phyloP scores from a whole-genome alignment of 2,113 vertebrate species.

The Gopherus flavomarginatus region DNA sequence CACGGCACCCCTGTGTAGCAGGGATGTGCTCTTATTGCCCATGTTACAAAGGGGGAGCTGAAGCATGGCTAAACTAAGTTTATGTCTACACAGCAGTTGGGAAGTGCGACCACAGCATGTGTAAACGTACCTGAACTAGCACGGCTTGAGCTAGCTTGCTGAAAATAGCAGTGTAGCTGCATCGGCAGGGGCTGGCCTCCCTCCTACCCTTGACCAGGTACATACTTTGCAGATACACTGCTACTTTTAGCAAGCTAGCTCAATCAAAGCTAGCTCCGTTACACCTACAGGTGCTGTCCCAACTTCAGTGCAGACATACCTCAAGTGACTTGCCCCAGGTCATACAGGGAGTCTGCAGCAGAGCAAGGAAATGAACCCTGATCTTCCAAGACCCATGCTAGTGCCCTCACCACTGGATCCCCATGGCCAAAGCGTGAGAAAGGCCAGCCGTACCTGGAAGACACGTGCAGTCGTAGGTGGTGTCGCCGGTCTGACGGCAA shows the following conservation, averaged over 20 bases:
- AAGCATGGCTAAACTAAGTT: background rate
- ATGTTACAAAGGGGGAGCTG: background rate
- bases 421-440: no score
- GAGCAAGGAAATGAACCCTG: background rate
- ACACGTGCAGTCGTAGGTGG: slow-evolving; percentile 93
- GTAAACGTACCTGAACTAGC: background rate
- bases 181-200: background rate
- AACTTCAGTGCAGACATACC: no score
- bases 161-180: background rate
- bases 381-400: accelerated
- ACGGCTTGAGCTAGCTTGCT: background rate
- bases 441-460: slow-evolving; percentile 87
- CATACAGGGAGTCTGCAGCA: accelerated
- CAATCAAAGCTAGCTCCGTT: background rate
- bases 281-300: background rate
- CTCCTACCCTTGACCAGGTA: background rate
- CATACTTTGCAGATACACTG: background rate
- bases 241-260: no score
- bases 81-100: background rate
- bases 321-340: background rate
- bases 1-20: background rate
- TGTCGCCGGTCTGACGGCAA: slow-evolving; percentile 92
- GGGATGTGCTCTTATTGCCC: background rate
- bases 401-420: no score
- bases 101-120: background rate